Base-by-base conservation (phyloP, 92 coral and sea anemone genomes). In the Desmophyllum pertusum region DNA sequence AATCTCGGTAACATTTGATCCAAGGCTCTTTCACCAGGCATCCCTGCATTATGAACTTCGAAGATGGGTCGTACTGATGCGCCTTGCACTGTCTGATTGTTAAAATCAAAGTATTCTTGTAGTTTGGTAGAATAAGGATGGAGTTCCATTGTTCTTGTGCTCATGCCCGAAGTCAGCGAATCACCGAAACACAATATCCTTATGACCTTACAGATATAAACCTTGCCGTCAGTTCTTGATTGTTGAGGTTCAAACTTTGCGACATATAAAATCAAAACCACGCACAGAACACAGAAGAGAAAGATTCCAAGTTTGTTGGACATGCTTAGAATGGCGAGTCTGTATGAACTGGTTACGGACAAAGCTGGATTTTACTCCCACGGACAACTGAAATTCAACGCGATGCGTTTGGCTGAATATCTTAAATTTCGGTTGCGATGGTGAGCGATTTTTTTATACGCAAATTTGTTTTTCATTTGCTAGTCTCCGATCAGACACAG, bases 161-260 rank as follows among this genome's bases (percentile, higher is more conserved):
- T 11, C 5, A 79, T 41, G 18, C 93, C 93, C 52, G 35, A 83
- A 8, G 93, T 90, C 59, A 90, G 59, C 19, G 93, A 90, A 59
- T 90, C 93, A 6, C 93, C 93, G 62, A 90, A 86, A 29, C 75
- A 78, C 27, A 92, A 86, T 41, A 83, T 76, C 46, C 39, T 77
- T 35, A 80, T 72, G 39, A 84, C 67, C 71, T 57, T 70, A 21
- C 55, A 50, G 13, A 21, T 50, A 21, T 50, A 50, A 3, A 50
- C 2, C 53, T 76, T n/a, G n/a, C n/a, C n/a, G n/a, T n/a, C 63
- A 5, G 81, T 76, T 39, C 50, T 57, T 10, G 81, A 6, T 31
- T 33, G 65, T n/a, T 23, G 37, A 37, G 37, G 11, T 1, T 42
- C 36, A 5, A 36, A 57, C 33, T 65, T 59, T n/a, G 59, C 23